A percentile compares a stretch with the other conserved stretches of the same genome.
Evolutionary conservation across 2,888 invertebrate genomes (phyloP).

Genomic region (Bombylius major): DNA sequence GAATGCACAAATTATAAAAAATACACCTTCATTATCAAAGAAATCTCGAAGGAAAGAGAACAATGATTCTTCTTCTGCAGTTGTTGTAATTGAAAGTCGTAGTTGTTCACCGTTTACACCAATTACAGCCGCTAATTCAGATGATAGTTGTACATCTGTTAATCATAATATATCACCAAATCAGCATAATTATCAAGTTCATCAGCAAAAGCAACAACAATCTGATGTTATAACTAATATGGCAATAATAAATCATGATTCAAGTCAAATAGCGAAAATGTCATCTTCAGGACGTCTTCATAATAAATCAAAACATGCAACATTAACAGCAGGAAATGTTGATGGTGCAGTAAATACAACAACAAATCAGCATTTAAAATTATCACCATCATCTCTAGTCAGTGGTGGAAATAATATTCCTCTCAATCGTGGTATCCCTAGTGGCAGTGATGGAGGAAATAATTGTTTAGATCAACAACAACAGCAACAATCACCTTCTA

Average conservation of each 20-base stretch:
- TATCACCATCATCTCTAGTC: neutral
- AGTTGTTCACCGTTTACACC: constrained; percentile 12
- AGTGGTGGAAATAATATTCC: neutral
- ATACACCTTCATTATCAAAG: neutral
- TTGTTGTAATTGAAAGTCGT: constrained; percentile 11
- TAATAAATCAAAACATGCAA: neutral
- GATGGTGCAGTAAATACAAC: too few relatives aligned
- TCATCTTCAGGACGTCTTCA: too few relatives aligned
- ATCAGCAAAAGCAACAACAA: constrained; percentile 10
- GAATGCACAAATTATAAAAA: neutral
- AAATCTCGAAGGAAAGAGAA: neutral
- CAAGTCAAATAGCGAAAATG: neutral
- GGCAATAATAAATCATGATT: too few relatives aligned
- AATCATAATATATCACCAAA: constrained; percentile 15
- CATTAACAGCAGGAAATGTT: too few relatives aligned
- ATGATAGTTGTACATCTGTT: constrained; percentile 8
- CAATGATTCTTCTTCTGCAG: neutral
- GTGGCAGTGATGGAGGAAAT: neutral
- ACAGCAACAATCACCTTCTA: neutral
- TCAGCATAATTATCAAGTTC: constrained; percentile 20
- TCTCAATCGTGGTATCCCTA: neutral
- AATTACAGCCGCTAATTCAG: neutral
- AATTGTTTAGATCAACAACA: neutral
- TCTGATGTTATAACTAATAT: neutral
- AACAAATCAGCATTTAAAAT: too few relatives aligned